A percentile compares a stretch with the other conserved stretches of the same genome.
phyloP scores from a whole-genome alignment of 64 coral and sea anemone genomes.

The Dendrophyllia cribrosa region DNA sequence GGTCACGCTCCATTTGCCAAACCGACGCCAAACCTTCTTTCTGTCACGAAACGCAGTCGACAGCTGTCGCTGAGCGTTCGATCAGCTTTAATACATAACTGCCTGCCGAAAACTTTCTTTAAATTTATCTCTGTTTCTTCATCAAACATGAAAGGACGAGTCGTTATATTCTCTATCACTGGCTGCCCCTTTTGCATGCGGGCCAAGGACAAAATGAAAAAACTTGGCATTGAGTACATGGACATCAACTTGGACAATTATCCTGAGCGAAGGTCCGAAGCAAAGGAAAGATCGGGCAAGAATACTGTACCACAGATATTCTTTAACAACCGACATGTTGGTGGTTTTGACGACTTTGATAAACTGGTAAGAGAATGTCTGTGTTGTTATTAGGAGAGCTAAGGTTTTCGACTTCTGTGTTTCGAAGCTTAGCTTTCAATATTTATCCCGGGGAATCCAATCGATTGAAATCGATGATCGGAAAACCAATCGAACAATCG shows the following conservation, averaged over 20 bases:
- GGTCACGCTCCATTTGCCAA: too few species aligned
- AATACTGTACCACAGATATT: slow-evolving; percentile 97
- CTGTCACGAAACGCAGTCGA: slow-evolving; percentile 28
- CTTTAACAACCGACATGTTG: slow-evolving; percentile 94
- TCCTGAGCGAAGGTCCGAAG: slow-evolving; percentile 73
- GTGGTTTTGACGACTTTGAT: slow-evolving; percentile 91
- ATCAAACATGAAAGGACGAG: slow-evolving; percentile 85
- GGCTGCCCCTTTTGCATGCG: slow-evolving; percentile 93
- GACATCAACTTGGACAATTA: slow-evolving; percentile 94
- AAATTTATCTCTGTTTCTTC: neutral
- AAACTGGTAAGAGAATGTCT: slow-evolving; percentile 78
- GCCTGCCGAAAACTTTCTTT: neutral
- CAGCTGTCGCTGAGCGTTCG: slow-evolving; percentile 55
- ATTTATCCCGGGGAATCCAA: too few species aligned
- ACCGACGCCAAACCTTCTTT: too few species aligned
- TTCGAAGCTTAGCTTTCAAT: too few species aligned
- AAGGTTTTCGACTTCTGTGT: neutral
- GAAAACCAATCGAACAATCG: neutral
- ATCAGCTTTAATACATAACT: slow-evolving; percentile 48
- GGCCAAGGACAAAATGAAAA: slow-evolving; percentile 83
- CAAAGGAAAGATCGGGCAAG: slow-evolving; percentile 70
- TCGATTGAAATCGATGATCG: neutral
- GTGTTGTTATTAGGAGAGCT: neutral
- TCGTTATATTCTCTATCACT: slow-evolving; percentile 80
- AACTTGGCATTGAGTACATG: slow-evolving; percentile 71